Percentiles rank a stretch among this genome's conserved stretches.
phyloP scores from a whole-genome alignment of 2,888 invertebrate species.

The Psococerastis gibbosa region DNA sequence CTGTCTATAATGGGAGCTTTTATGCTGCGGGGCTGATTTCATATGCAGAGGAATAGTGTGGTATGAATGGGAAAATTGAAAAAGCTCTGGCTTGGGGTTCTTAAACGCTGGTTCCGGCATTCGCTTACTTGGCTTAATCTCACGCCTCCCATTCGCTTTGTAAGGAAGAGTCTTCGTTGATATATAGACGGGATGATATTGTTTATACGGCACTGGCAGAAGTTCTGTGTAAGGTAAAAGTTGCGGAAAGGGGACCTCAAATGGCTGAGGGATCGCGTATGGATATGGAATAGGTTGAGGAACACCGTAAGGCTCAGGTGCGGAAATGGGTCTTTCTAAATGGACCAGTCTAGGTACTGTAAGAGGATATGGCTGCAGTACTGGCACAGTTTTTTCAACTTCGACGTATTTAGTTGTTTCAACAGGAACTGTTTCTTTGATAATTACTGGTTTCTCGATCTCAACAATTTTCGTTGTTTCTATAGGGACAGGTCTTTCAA shows the following conservation, averaged over 20 bases:
- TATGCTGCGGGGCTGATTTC: background rate
- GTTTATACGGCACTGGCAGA: constrained; percentile 15
- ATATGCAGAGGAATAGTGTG: constrained; percentile 6
- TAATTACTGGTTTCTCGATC: constrained; percentile 24
- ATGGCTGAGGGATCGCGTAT: constrained; percentile 19
- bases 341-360: constrained; percentile 16
- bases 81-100: background rate
- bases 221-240: constrained; percentile 21
- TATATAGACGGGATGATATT: constrained; percentile 16
- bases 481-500: constrained; percentile 19
- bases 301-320: constrained; percentile 28
- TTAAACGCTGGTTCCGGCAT: constrained; percentile 1
- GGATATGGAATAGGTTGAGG: constrained; percentile 21
- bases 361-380: constrained; percentile 33
- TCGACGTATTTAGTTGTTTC: constrained; percentile 21
- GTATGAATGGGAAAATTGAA: background rate
- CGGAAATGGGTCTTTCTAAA: constrained; percentile 23
- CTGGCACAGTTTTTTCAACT: constrained; percentile 30
- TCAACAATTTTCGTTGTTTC: constrained; percentile 19
- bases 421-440: constrained; percentile 19
- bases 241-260: constrained; percentile 16
- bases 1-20: background rate
- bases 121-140: constrained; percentile 1
- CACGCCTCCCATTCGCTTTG: too few species aligned
- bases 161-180: constrained; percentile 15